Base-by-base conservation (phyloP, 2,888 invertebrate genomes). In the Biston stratarius region DNA sequence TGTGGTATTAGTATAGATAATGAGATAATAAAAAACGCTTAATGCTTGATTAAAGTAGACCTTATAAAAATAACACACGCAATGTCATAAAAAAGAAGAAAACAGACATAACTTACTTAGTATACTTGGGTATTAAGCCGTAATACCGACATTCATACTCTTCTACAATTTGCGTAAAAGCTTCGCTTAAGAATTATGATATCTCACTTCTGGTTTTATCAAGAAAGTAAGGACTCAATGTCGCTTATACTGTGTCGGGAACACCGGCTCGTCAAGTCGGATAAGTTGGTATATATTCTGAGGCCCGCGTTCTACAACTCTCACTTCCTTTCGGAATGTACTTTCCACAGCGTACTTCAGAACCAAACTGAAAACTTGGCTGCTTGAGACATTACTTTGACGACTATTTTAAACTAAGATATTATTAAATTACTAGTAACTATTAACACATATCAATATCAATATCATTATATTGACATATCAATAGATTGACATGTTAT, bases 151-250 rank as follows among this genome's bases (percentile, higher is more conserved):
- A 58, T 66, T 61, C 62, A 59, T 62, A 62, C 58, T 47, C 42
- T 58, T 53, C 40, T 53, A 58, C 57, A 62, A 62, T 67, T 67
- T 62, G 53, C 67, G 58, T 62, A 53, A 62, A 59, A 67, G 67
- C 67, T 34, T 62, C 58, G 48, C 58, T 52, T 53, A 56, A 66
- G 61, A 67, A 62, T 67, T 67, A 67, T 62, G 62, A 62, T 57
- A 66, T 67, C 58, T 58, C 52, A 62, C 57, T 59, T 67, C 53
- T 58, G 53, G 58, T 45, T 53, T 58, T 65, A 65, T 65, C 65
- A 52, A 52, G 38, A 36, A 56, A 57, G 55, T 24, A 24, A 15
- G 12, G 47, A 38, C 45, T 64, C 33, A 57, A 36, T 38, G 57
- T 15, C 57, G 58, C 24, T 52, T 52, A 44, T n/a, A 33, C 47